These are phyloP conservation scores for Neofelis nebulosa DNA, from an alignment of 2,113 vertebrate species.

Conservation along the genomic window DNA sequence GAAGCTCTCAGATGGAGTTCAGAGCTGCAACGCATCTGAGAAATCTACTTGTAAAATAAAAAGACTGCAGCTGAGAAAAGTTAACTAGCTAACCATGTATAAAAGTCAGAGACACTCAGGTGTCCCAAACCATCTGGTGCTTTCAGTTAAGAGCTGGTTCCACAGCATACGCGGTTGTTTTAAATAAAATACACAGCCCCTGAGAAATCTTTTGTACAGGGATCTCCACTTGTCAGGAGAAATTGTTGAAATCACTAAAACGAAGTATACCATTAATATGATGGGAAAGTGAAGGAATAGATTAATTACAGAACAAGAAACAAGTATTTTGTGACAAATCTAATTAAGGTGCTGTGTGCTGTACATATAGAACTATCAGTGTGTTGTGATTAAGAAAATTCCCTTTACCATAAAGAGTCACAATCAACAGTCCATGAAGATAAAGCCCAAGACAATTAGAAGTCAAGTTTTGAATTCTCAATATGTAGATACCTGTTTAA, in stretches of 20 bases:
- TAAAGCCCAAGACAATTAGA: background rate
- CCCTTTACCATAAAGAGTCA: background rate
- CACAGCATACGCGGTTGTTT: background rate
- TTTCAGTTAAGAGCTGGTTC: background rate
- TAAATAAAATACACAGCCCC: background rate
- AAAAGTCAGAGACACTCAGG: background rate
- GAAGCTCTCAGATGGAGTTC: background rate
- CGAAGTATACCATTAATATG: background rate
- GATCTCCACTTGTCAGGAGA: background rate
- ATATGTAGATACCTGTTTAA: background rate
- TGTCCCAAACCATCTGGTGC: background rate
- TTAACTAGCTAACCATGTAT: background rate
- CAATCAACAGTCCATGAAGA: background rate
- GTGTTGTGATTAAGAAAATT: background rate
- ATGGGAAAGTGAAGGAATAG: background rate
- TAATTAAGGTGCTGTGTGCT: background rate
- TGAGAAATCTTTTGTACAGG: background rate
- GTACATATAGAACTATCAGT: background rate
- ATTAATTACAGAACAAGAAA: background rate
- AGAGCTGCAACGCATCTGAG: background rate
- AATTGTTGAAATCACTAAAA: background rate
- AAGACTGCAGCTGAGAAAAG: background rate
- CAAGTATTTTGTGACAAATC: background rate
- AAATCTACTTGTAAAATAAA: background rate
- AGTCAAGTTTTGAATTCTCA: slow-evolving; percentile 23